Base-by-base conservation (phyloP, 2,888 invertebrate genomes). In the Eretmocerus hayati region DNA sequence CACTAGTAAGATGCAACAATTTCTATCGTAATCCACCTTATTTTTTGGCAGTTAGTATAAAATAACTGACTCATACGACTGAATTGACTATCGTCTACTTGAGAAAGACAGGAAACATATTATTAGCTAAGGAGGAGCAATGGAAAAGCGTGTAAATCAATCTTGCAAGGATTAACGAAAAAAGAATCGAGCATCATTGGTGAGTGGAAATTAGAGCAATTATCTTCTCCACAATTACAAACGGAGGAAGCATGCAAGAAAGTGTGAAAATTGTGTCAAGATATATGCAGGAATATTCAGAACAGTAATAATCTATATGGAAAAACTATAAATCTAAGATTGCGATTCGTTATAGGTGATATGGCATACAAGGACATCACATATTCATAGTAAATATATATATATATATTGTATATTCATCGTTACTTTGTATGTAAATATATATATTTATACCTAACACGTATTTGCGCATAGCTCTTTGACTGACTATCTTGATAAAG, bases 401-500 rank as follows among this genome's bases (percentile, higher is more conserved):
- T 56, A 50, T 52, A 52, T 56, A 56, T 59, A 59, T 58, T 52
- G 56, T 59, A 58, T 58, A 59, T 60, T 58, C 56, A 59, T 57
- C 57, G 58, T 58, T 60, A 58, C 57, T 60, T 57, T 57, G 56
- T 59, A 60, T 59, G 58, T 59, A 54, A 51, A 60, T 57, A 61
- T 59, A 59, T 61, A 62, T 64, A 63, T 59, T 62, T 58, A 56
- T 58, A 60, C n/a, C n/a, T n/a, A n/a, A n/a, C n/a, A n/a, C 57
- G 57, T 59, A 59, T 64, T 63, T 56, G 62, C 58, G 63, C 59
- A 66, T 69, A 69, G 67, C 66, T 68, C 66, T 66, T 65, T 61
- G 69, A 69, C 69, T 69, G 69, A 69, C 67, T 67, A 69, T 60
- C 62, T 56, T 66, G 66, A 65, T 55, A 58, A 58, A 54, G 55